These are phyloP conservation scores for Carpatolechia fugitivella DNA, from an alignment of 2,888 invertebrate genomes.

Conservation along the genomic window DNA sequence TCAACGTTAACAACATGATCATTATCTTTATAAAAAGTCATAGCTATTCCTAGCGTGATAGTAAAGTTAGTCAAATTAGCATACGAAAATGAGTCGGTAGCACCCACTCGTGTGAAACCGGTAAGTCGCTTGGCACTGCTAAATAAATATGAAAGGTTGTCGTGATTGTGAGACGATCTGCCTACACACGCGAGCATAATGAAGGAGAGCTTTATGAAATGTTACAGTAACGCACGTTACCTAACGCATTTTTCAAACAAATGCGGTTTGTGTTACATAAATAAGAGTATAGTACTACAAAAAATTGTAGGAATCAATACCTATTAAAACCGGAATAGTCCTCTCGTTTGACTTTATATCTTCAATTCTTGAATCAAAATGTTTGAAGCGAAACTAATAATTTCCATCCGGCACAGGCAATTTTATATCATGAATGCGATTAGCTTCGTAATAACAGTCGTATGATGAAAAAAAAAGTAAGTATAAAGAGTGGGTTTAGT, in stretches of 20 bases:
- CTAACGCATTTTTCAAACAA: neutral
- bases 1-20: constrained; percentile 12
- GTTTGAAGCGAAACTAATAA: too few relatives aligned
- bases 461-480: too few relatives aligned
- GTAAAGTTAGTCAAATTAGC: constrained; percentile 53
- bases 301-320: too few relatives aligned
- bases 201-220: neutral
- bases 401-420: too few relatives aligned
- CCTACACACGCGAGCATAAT: constrained; percentile 52
- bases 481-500: too few relatives aligned
- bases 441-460: too few relatives aligned
- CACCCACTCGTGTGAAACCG: constrained; percentile 72
- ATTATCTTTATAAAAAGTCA: constrained; percentile 11
- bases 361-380: too few relatives aligned
- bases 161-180: constrained; percentile 63
- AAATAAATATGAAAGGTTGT: constrained; percentile 76
- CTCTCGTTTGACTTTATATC: too few relatives aligned
- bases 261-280: too few relatives aligned
- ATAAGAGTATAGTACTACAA: too few relatives aligned
- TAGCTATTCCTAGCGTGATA: constrained; percentile 30
- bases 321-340: too few relatives aligned
- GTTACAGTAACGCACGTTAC: neutral
- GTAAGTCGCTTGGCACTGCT: constrained; percentile 65
- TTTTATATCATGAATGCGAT: too few relatives aligned
- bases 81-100: constrained; percentile 60